These are phyloP conservation scores for Sander vitreus DNA, from an alignment of 2,113 vertebrate genomes.

Conservation along the genomic window DNA sequence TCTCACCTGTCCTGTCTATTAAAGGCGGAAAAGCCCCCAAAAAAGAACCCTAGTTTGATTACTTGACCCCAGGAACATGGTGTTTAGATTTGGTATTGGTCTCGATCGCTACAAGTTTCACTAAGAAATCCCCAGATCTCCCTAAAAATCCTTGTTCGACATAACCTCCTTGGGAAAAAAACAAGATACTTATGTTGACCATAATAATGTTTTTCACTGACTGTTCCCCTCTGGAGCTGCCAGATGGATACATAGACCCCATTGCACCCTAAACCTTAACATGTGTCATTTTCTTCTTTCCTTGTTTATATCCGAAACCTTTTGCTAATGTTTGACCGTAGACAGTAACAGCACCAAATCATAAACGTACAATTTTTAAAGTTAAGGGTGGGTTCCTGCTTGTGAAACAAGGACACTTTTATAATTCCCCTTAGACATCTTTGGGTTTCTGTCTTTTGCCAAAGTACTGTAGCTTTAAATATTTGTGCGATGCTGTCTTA, in stretches of 20 bases:
- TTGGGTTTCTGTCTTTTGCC: conserved; percentile 24
- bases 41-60: not conserved
- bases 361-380: conserved; percentile 7
- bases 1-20: too few relatives aligned
- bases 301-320: not conserved
- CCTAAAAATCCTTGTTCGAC: conserved; percentile 18
- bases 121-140: not conserved
- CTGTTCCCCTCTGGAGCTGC: conserved; percentile 23
- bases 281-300: conserved; percentile 13
- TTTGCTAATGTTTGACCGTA: not conserved
- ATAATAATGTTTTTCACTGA: conserved; percentile 21
- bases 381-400: conserved; percentile 40
- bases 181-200: conserved; percentile 17
- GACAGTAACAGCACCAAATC: not conserved
- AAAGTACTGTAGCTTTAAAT: conserved; percentile 63
- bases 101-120: not conserved
- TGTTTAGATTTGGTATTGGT: not conserved
- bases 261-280: not conserved
- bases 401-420: conserved; percentile 46
- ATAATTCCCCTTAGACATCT: conserved; percentile 58
- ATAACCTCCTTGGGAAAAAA: not conserved
- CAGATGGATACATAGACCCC: conserved; percentile 31
- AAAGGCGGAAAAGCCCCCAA: too few relatives aligned
- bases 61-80: not conserved
- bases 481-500: conserved; percentile 62